Percentiles rank a stretch among this genome's conserved stretches.
phyloP scores from a whole-genome alignment of 1,140 invertebrate genomes.

The Drosophila pruinosa region DNA sequence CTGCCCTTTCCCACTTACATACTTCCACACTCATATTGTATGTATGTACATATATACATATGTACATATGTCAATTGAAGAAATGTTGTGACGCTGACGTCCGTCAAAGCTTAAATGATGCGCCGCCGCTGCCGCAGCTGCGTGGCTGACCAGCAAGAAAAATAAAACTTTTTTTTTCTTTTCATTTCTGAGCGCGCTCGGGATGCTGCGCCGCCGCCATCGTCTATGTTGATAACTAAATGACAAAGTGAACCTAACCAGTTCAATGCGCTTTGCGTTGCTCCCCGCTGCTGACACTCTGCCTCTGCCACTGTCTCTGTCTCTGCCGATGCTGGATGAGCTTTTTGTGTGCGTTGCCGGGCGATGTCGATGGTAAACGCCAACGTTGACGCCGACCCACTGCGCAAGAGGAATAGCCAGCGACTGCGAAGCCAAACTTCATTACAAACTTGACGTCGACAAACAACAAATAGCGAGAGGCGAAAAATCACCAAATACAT shows the following conservation, averaged over 20 bases:
- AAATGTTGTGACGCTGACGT: constrained; percentile 18
- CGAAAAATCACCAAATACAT: constrained; percentile 58
- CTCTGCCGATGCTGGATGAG: constrained; percentile 8
- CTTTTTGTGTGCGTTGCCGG: constrained; percentile 26
- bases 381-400: constrained; percentile 29
- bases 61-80: constrained; percentile 18
- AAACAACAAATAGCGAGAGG: constrained; percentile 25
- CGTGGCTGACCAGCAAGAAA: background rate
- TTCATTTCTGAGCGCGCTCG: background rate
- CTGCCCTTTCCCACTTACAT: background rate
- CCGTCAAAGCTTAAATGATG: constrained; percentile 30
- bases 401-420: constrained; percentile 6
- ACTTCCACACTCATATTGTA: background rate
- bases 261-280: constrained; percentile 70
- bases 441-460: constrained; percentile 30
- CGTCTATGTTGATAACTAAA: constrained; percentile 64
- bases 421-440: constrained; percentile 20
- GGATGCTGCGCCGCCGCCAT: constrained; percentile 38
- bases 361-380: background rate
- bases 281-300: constrained; percentile 7
- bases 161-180: background rate
- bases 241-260: constrained; percentile 63
- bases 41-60: background rate
- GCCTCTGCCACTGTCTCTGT: background rate
- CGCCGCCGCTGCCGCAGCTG: constrained; percentile 6